These are phyloP conservation scores for Brachyistius frenatus DNA, from an alignment of 2,113 vertebrate species.

Conservation along the genomic window DNA sequence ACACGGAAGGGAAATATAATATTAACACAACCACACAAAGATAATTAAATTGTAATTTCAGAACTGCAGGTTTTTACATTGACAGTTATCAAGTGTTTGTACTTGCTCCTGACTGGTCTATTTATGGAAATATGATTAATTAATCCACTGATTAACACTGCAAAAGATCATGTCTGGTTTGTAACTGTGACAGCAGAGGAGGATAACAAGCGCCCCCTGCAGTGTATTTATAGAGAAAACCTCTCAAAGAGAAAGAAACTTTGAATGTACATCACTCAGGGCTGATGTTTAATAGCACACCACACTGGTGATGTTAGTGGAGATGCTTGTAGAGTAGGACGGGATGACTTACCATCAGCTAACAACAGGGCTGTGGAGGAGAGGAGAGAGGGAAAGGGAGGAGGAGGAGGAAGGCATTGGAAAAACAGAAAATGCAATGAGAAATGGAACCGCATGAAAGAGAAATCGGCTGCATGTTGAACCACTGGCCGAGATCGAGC, in stretches of 20 bases:
- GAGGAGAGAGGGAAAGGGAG: conserved; percentile 11
- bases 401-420: conserved; percentile 11
- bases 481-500: not conserved
- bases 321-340: conserved; percentile 24
- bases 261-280: not conserved
- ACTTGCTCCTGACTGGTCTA: conserved; percentile 48
- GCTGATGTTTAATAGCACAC: not conserved
- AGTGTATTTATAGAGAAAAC: conserved; percentile 16
- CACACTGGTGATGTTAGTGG: conserved; percentile 40
- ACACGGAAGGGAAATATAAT: conserved; percentile 21
- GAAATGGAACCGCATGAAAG: not conserved
- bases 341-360: conserved; percentile 73
- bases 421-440: conserved; percentile 53
- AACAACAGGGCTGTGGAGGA: conserved; percentile 76
- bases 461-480: conserved; percentile 45
- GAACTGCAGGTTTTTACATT: conserved; percentile 60
- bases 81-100: conserved; percentile 55
- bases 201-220: conserved; percentile 2
- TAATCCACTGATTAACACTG: conserved; percentile 49
- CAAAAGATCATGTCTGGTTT: conserved; percentile 7
- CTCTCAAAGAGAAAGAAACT: conserved; percentile 2
- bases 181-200: not conserved
- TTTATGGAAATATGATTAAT: conserved; percentile 67
- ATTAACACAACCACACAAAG: conserved; percentile 42
- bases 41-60: conserved; percentile 67